Evolutionary conservation across 2,113 vertebrate species (phyloP), one percentile per base, ranked within the genome.

Genomic region (Diadophis punctatus): DNA sequence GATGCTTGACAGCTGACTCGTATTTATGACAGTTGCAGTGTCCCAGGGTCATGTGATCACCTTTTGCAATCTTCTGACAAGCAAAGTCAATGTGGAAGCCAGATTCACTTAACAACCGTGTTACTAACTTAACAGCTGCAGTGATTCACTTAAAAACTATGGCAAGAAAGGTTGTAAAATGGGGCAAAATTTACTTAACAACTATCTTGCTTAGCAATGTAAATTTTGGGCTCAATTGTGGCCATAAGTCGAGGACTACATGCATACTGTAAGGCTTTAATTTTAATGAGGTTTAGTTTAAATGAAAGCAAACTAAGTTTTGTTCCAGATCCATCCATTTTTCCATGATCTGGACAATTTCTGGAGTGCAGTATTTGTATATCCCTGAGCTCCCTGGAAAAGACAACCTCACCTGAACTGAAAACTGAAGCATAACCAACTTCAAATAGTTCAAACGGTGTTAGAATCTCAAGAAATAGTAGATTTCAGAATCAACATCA

Each of bases 401-500:
- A 51, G 48, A 18, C 12, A 52, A 49, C 49, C 3, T 52, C 7
- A 7, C 51, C 86, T 87, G 88, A 39, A 89, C 11, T 27, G 43
- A 89, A 43, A 56, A 46, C 53, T 27, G 56, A 89, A 46, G 22
- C 23, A 89, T 4, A 43, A 58, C 55, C 27, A 39, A 43, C 34
- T 88, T 55, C 39, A 39, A 46, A 39, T 89, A 43, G 53, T 27
- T 43, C 53, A 58, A 9, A 39, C 0, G 27, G 8, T 88, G 85
- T 22, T 95, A 89, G 90, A 87, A 94, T 89, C 52, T 58, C 89
- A 90, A 25, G 94, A 85, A 93, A 43, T 39, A 88, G 93, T 88
- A 23, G 91, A 90, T 86, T 89, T 88, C 86, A 34, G 87, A 92
- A 89, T 92, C 90, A 60, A 90, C 93, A 93, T 93, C 92, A 94